Conservation (phyloP, 2,888 invertebrate genomes). For the Aleiodes testaceus region DNA sequence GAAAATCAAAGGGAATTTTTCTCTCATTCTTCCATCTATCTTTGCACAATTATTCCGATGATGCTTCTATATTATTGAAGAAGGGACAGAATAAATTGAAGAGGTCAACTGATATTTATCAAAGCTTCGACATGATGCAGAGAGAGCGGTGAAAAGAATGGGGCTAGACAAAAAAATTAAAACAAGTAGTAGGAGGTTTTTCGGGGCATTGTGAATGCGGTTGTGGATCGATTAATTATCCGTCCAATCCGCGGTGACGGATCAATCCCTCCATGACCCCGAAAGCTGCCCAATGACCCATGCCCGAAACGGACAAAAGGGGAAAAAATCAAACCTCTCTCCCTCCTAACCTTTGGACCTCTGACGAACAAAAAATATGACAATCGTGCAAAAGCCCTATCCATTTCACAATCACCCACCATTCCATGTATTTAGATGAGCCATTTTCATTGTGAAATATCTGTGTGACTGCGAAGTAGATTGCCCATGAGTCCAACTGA, state of each 20-base stretch:
- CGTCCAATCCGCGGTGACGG: constrained; percentile 20
- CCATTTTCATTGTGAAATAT: constrained; percentile 5
- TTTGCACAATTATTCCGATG: too few relatives aligned
- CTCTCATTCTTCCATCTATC: too few relatives aligned
- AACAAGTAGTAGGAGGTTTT: not conserved
- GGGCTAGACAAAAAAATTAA: not conserved
- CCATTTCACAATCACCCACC: not conserved
- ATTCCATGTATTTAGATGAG: not conserved
- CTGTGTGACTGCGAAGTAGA: not conserved
- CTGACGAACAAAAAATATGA: not conserved
- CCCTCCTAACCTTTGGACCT: too few relatives aligned
- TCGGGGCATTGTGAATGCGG: constrained; percentile 9
- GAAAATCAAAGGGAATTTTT: not conserved
- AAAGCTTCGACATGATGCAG: not conserved
- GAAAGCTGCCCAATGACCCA: constrained; percentile 22
- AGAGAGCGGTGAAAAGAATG: not conserved
- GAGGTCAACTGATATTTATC: too few relatives aligned
- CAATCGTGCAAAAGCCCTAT: not conserved
- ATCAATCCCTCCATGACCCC: constrained; percentile 24
- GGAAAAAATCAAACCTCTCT: not conserved
- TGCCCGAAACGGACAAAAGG: not conserved
- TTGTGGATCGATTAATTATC: constrained; percentile 30
- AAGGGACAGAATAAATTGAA: too few relatives aligned
- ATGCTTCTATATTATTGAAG: too few relatives aligned
- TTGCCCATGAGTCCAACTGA: too few relatives aligned